Conservation (phyloP, 2,797 vertebrate genomes). For the Emys orbicularis region DNA sequence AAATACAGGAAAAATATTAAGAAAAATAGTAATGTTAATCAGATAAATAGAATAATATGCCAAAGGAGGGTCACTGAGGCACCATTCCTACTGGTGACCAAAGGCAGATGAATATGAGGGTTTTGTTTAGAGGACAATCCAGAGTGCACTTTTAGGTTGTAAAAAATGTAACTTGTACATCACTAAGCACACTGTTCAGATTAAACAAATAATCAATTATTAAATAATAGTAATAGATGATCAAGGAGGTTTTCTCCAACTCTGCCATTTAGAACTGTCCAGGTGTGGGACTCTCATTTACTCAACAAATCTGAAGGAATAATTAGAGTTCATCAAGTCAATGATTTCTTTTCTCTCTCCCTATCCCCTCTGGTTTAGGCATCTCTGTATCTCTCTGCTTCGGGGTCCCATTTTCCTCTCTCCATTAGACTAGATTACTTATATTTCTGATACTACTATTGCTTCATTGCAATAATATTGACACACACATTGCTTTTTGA, state of each 20-base stretch:
- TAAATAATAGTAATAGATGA: not conserved
- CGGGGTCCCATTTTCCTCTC: slow-evolving; percentile 2
- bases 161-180: not conserved
- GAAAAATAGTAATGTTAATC: not conserved
- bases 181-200: not conserved
- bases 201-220: not conserved
- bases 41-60: not conserved
- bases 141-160: not conserved
- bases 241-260: not conserved
- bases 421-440: not conserved
- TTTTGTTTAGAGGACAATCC: not conserved
- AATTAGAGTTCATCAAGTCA: not conserved
- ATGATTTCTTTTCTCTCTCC: not conserved
- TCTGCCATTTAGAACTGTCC: not conserved
- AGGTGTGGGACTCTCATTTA: not conserved
- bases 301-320: not conserved
- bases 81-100: not conserved
- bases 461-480: not conserved
- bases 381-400: not conserved
- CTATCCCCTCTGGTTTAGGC: not conserved
- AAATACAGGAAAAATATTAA: not conserved
- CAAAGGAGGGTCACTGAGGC: not conserved
- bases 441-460: not conserved
- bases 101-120: not conserved
- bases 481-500: not conserved